These are phyloP conservation scores for Lycaon pictus DNA, from an alignment of 2,113 vertebrate species.

Conservation along the genomic window DNA sequence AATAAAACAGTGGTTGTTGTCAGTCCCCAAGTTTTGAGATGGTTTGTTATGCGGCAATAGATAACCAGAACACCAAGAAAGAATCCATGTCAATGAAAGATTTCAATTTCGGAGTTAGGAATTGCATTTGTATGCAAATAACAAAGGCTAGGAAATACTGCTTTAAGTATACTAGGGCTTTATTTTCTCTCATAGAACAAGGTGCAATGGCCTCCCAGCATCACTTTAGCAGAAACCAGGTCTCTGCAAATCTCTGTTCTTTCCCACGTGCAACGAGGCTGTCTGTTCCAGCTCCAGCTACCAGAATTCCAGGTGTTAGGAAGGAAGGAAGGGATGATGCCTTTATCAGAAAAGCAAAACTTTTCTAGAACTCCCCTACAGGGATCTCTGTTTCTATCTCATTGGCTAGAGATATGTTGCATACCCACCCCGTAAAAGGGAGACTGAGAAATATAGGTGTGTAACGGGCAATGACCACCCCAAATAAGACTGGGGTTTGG, in stretches of 20 bases:
- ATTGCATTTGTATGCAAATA: slow-evolving; percentile 48
- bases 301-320: neutral
- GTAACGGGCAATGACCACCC: neutral
- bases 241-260: neutral
- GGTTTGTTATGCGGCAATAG: neutral
- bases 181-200: neutral
- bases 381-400: neutral
- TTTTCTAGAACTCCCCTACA: neutral
- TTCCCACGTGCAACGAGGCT: neutral
- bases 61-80: slow-evolving; percentile 28
- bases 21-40: neutral
- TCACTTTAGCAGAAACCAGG: neutral
- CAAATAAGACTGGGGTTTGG: neutral
- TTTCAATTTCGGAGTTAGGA: slow-evolving; percentile 26
- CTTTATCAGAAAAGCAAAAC: slow-evolving; percentile 22
- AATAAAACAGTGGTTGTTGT: neutral
- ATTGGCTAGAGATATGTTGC: neutral
- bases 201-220: neutral
- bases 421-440: neutral
- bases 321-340: neutral
- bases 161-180: neutral
- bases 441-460: neutral
- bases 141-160: neutral
- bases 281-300: neutral
- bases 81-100: neutral